Base-by-base conservation (phyloP, 2,797 vertebrate genomes). In the Sandelia bainsii region DNA sequence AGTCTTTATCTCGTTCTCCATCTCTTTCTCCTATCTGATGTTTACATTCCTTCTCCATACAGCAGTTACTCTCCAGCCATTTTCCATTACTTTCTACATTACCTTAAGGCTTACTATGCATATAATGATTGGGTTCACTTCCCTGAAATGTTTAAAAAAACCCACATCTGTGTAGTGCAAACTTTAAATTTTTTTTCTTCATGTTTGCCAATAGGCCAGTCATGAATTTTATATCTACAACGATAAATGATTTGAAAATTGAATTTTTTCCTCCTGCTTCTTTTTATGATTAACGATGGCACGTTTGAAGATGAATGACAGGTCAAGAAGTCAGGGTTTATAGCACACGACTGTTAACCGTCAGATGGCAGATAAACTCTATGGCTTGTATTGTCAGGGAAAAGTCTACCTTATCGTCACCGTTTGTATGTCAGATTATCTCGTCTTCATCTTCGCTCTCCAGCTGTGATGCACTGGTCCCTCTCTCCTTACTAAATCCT, bases 381-480 rank as follows among this genome's bases (percentile, higher is more conserved):
- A 44, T 1, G 23, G 57, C 66, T 60, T 66, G 56, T 19, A 50
- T 73, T 16, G 5, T 68, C 66, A 71, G 69, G 79, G 80, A 68
- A 84, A 77, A 74, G 42, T 3, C 51, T 44, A 57, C 59, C 71
- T 76, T 76, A 80, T 76, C 40, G 50, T 72, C 49, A 61, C 37
- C 4, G 39, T 60, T 70, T 77, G 69, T 57, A 51, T 14, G 71
- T 79, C 72, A 71, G 71, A 88, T 87, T 46, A 89, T 85, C 84
- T 82, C 72, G 78, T 83, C 86, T 72, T 89, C 83, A 85, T 82
- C 81, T 82, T 39, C 12, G 20, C 62, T 80, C 79, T 77, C 83
- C 85, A 77, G 70, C 85, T 79, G 77, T 67, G 75, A 51, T 42
- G 54, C 70, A 70, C 73, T 45, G 59, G 61, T 74, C 73, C 69